These are phyloP conservation scores for Cavia porcellus DNA, from an alignment of 2,113 vertebrate genomes.

Conservation along the genomic window DNA sequence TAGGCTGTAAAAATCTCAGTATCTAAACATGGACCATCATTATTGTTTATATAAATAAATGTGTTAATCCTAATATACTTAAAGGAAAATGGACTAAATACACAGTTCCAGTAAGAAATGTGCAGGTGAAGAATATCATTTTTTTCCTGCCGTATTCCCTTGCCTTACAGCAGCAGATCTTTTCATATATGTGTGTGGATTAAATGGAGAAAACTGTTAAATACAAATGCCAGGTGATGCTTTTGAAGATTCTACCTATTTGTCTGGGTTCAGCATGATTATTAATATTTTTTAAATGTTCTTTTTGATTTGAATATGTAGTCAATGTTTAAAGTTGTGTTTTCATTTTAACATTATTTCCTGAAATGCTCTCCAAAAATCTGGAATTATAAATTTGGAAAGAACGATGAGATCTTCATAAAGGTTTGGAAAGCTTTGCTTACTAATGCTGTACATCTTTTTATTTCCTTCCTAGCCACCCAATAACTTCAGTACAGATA, in stretches of 20 bases:
- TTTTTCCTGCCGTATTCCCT: background rate
- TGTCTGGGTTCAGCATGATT: background rate
- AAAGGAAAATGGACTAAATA: slow-evolving; percentile 10
- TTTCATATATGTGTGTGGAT: background rate
- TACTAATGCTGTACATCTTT: background rate
- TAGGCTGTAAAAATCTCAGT: background rate
- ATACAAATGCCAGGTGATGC: background rate
- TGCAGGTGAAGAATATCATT: background rate
- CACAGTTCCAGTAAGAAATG: background rate
- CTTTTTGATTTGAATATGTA: background rate
- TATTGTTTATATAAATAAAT: background rate
- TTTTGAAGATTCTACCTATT: background rate
- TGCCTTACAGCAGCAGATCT: background rate
- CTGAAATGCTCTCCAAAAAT: background rate
- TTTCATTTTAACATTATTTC: background rate
- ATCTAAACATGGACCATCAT: background rate
- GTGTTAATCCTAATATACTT: background rate
- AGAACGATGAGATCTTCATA: background rate
- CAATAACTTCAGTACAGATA: background rate
- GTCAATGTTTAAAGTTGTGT: background rate
- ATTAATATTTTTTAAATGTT: background rate
- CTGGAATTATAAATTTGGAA: background rate
- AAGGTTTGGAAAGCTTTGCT: background rate
- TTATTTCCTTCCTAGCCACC: background rate
- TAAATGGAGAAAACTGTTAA: background rate